Evolutionary conservation across 2,113 vertebrate genomes (phyloP).

Genomic region (Saccopteryx bilineata): DNA sequence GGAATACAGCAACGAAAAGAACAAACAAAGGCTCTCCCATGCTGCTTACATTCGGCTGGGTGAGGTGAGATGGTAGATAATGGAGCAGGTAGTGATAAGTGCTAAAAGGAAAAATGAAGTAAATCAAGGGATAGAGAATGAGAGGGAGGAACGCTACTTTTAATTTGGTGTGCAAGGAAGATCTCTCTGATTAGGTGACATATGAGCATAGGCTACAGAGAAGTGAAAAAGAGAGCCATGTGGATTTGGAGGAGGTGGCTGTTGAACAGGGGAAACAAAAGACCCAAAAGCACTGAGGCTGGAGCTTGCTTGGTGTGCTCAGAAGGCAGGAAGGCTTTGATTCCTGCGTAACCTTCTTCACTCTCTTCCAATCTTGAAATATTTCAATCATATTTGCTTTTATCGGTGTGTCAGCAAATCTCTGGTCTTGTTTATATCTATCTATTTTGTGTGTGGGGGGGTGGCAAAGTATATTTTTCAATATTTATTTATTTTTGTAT

Average conservation of each 20-base stretch:
- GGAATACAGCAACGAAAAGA: background rate
- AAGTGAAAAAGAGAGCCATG: background rate
- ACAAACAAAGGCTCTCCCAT: background rate
- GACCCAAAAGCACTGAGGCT: background rate
- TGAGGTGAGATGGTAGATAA: conserved; percentile 1
- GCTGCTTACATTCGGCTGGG: background rate
- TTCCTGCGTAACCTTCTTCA: conserved; percentile 14
- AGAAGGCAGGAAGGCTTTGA: background rate
- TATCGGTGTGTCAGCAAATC: background rate
- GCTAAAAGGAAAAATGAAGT: background rate
- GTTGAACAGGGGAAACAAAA: background rate
- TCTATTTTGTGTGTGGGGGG: too few relatives aligned
- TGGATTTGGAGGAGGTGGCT: background rate
- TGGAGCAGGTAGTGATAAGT: background rate
- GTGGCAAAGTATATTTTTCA: too few relatives aligned
- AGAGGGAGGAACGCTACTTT: background rate
- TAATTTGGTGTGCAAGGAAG: background rate
- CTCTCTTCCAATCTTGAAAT: background rate
- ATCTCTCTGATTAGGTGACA: background rate
- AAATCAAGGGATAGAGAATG: background rate
- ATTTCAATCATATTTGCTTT: background rate
- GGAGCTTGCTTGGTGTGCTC: background rate
- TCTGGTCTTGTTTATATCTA: background rate
- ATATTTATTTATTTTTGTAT: too few relatives aligned
- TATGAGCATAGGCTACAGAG: background rate